Evolutionary conservation across 2,888 invertebrate species (phyloP), one percentile per base, ranked within the genome.

Genomic region (Mongoloraphidia duomilia): DNA sequence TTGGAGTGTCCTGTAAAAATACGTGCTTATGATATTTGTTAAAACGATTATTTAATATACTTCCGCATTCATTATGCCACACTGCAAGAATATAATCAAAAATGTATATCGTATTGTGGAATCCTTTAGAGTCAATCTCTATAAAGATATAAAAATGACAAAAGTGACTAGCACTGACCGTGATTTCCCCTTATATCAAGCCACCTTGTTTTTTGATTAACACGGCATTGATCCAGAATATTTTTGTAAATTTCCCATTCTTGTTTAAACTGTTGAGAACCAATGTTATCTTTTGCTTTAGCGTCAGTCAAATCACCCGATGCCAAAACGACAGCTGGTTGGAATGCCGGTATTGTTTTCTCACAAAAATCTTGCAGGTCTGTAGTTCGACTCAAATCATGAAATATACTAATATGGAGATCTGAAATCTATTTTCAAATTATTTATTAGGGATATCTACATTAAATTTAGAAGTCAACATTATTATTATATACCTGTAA

Each of bases 241-340:
- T 79, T 73, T 56, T 77, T 72, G 63, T 93, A 94, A 57, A 78
- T 74, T 53, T 79, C 65, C 93, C 93, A 94, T 69, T 94, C 93
- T 53, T 79, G 77, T 57, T 80, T 69, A 56, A 79, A 80, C 68
- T 93, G 92, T 39, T 75, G 75, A 12, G 92, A 91, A 10, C 89
- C 89, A 61, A 87, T 76, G 56, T 79, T 77, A 65, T 89, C 83
- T 57, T 71, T 71, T 11, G 80, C 79, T 68, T 87, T 90, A 5
- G 90, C 90, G 75, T 93, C 92, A 11, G 91, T 91, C 50, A 93
- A 69, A 65, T 93, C 93, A 39, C 92, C 92, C 50, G 89, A 84
- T 4, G 88, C 89, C 51, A 92, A 68, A 14, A 92, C 89, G 51
- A 89, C 70, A 10, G 71, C 64, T 35, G 93, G 93, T 57, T 79